Evolutionary conservation across 2,113 vertebrate species (phyloP).

Genomic region (Prionailurus viverrinus): DNA sequence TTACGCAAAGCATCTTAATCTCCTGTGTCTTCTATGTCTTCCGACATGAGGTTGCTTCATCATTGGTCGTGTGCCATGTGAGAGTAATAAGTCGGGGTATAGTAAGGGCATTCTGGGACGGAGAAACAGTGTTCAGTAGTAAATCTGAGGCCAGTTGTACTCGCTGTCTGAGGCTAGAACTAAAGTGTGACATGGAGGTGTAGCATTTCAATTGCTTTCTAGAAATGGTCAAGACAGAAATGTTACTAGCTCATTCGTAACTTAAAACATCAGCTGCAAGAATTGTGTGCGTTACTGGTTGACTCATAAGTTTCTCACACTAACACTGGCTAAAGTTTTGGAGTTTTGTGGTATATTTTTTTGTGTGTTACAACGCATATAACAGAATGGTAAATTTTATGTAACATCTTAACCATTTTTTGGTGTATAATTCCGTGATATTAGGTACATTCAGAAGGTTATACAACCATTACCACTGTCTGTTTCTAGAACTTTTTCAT

Average conservation of each 20-base stretch:
- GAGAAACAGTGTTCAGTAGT: not conserved
- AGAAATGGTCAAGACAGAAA: not conserved
- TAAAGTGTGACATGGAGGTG: not conserved
- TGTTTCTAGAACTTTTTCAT: not conserved
- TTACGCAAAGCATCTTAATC: not conserved
- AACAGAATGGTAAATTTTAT: not conserved
- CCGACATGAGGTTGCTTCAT: not conserved
- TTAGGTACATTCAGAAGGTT: not conserved
- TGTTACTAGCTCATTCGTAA: not conserved
- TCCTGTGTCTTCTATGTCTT: not conserved
- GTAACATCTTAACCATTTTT: not conserved
- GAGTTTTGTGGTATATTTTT: not conserved
- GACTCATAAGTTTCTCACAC: not conserved
- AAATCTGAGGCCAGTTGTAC: not conserved
- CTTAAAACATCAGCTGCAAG: not conserved
- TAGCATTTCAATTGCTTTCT: not conserved
- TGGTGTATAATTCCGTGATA: not conserved
- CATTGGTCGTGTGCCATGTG: not conserved
- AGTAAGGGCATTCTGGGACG: not conserved
- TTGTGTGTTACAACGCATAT: not conserved
- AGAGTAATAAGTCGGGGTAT: not conserved
- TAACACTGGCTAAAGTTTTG: not conserved
- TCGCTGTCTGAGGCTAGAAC: not conserved
- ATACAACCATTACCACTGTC: not conserved
- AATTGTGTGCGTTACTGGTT: fast-evolving